Evolutionary conservation across 2,888 invertebrate species (phyloP).

Genomic region (Pammene aurita): DNA sequence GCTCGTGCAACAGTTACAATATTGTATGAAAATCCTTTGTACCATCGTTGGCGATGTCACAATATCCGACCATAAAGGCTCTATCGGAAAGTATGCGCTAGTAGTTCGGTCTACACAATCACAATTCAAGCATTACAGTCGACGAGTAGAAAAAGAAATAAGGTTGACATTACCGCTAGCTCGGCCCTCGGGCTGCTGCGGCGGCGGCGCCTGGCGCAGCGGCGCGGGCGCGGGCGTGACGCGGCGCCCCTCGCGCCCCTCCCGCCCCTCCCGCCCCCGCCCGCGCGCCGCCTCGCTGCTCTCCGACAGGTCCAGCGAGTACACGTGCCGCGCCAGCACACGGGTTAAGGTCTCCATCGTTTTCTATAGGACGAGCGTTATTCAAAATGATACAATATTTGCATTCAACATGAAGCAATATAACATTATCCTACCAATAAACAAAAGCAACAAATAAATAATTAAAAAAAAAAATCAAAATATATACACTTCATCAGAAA

Average conservation of each 20-base stretch:
- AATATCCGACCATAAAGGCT: too few relatives aligned
- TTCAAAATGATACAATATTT: neutral
- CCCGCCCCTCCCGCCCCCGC: constrained; percentile 46
- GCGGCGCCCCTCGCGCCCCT: constrained; percentile 41
- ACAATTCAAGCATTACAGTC: too few relatives aligned
- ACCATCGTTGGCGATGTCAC: too few relatives aligned
- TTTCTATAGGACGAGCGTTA: constrained; percentile 83
- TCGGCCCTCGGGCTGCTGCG: constrained; percentile 50
- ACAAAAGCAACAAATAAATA: too few relatives aligned
- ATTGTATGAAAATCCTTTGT: too few relatives aligned
- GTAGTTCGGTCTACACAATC: too few relatives aligned
- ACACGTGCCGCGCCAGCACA: constrained; percentile 97
- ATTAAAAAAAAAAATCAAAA: too few relatives aligned
- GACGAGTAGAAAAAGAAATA: neutral
- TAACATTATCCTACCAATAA: too few relatives aligned
- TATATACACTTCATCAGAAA: too few relatives aligned
- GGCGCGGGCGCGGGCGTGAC: constrained; percentile 48
- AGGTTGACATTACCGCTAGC: neutral
- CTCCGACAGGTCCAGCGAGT: constrained; percentile 95
- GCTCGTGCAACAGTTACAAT: too few relatives aligned
- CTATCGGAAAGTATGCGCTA: too few relatives aligned
- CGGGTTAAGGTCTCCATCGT: constrained; percentile 98
- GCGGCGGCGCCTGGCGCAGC: constrained; percentile 45
- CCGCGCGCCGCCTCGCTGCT: constrained; percentile 88
- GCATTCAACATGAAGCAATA: too few relatives aligned